Evolutionary conservation across 2,113 vertebrate genomes (phyloP), one percentile per base, ranked within the genome.

Genomic region (Brienomyrus longianalis): DNA sequence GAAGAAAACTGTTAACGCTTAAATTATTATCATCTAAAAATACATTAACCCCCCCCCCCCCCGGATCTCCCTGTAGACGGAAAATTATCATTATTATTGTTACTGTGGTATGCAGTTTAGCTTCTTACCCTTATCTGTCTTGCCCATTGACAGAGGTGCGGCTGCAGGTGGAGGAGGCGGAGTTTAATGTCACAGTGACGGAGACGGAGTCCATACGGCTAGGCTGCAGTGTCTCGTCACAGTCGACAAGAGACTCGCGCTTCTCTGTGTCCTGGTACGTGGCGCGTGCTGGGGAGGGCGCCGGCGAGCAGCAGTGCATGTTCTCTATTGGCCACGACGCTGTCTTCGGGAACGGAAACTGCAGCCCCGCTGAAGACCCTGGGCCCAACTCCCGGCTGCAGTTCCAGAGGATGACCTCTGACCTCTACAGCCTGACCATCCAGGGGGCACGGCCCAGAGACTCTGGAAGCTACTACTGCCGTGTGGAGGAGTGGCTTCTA

Each of bases 181-280:
- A 96, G 0, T 95, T 96, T 35, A 99, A 99, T 6, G 92, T 98
- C 88, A 98, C 97, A 0, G 96, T 99, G 77, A 85, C 93, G 0
- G 97, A 98, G 93, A 96, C 96, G 17, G 94, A 95, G 6, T 95
- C 97, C 1, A 97, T 99, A 93, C 96, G 95, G 0, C 92, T 99
- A 92, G 97, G 97, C 94, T 99, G 98, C 89, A 97, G 94, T 94
- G 96, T 99, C 15, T 93, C 96, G 7, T 97, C 97, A 3, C 97
- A 97, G 93, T 99, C 98, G 0, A 97, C 97, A 87, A 96, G 96
- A 0, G 96, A 98, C 62, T 99, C 98, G 10, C 97, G 95, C 92
- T 98, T 99, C 11, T 97, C 98, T 0, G 97, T 99, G 91, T 97
- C 97, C 2, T 99, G 98, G 98, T 98, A 98, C 52, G 96, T 93